A percentile compares a stretch with the other conserved stretches of the same genome.
These are phyloP conservation scores for Pelecanus crispus DNA, from an alignment of 2,113 vertebrate species.

Conservation along the genomic window DNA sequence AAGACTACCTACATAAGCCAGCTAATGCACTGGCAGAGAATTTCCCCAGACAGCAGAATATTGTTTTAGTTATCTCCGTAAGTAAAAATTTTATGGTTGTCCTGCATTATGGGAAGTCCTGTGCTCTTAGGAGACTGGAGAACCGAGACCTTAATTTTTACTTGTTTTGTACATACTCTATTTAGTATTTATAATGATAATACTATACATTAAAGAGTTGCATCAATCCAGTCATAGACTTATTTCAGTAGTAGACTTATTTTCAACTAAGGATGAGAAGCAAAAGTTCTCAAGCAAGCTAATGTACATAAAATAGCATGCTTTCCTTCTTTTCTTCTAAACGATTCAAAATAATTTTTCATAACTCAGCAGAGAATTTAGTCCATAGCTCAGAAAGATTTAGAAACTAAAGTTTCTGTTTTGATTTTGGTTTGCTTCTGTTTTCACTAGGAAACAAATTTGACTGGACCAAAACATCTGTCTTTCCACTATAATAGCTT, in stretches of 20 bases:
- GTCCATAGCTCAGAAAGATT: not conserved
- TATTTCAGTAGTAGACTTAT: not conserved
- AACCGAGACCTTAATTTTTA: not conserved
- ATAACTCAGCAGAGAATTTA: not conserved
- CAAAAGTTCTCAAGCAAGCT: not conserved
- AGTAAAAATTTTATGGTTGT: not conserved
- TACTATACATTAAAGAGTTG: not conserved
- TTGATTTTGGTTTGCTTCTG: not conserved
- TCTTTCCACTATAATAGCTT: not conserved
- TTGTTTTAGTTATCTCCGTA: not conserved
- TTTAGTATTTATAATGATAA: not conserved
- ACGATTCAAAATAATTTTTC: not conserved
- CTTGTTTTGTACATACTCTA: not conserved
- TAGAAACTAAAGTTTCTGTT: not conserved
- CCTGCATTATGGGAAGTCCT: not conserved
- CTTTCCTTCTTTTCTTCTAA: not conserved
- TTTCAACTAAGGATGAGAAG: not conserved
- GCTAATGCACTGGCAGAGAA: not conserved
- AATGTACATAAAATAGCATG: not conserved
- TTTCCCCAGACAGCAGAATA: not conserved
- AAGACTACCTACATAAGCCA: not conserved
- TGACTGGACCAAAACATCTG: not conserved
- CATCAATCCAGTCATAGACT: not conserved
- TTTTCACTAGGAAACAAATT: not conserved
- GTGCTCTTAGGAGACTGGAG: not conserved